Base-by-base conservation (phyloP, 2,888 invertebrate species). In the Saturnia japonica region DNA sequence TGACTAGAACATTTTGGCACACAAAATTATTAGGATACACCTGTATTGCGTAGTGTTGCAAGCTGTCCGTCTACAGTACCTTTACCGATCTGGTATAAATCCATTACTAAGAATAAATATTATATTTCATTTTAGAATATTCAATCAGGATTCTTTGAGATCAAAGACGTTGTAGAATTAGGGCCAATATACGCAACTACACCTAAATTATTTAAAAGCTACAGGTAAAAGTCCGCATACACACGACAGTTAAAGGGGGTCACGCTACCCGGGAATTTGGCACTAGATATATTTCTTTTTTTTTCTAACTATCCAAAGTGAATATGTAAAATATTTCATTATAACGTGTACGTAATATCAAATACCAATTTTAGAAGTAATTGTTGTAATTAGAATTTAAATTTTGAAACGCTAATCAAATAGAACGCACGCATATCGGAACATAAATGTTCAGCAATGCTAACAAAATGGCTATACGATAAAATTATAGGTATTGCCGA, bases 231-330 rank as follows among this genome's bases (percentile, higher is more conserved):
- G 80, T 86, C 82, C 83, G 87, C 85, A 82, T 85, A 80, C 77
- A 83, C 83, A 88, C 83, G 81, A 84, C 83, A 86, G 82, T 86
- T 78, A 82, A 86, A 85, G 85, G 78, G n/a, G 86, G 78, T 85
- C 82, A 85, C 87, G 80, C 87, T 91, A 88, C 83, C 82, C 83
- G 83, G 88, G 85, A 81, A 85, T 87, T 64, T 89, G 90, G 88
- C 89, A 90, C 90, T 91, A 91, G 83, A 85, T 83, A 83, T 82
- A 81, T 83, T 82, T 86, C 73, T 85, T 83, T 86, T 82, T 81
- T 84, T 87, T 82, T 78, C 87, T 91, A 89, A 89, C 88, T 89
- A 88, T 88, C 87, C 78, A 84, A 87, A 86, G 82, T 85, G 87
- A 88, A 83, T 85, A 83, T 85, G 82, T 87, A 84, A n/a, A 89